Evolutionary conservation across 2,797 vertebrate species (phyloP), one percentile per base, ranked within the genome.

Genomic region (Pogoniulus pusillus): DNA sequence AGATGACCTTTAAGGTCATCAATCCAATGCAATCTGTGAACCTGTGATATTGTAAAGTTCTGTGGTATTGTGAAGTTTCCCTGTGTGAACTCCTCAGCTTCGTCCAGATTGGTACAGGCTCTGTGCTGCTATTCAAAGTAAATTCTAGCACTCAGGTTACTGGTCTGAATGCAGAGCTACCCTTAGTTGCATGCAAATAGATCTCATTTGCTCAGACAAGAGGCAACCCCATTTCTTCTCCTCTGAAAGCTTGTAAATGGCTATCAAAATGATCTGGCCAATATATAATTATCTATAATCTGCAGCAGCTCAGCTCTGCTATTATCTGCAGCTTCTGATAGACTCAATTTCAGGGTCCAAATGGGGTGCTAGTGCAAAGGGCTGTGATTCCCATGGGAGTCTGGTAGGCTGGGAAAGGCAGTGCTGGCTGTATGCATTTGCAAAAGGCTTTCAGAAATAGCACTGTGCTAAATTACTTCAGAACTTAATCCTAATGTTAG

Each of bases 151-250:
- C 65, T 60, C 71, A 59, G 63, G 68, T 35, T 71, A 30, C 70
- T 70, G 18, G 65, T 49, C 47, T 81, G 90, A 45, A 43, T 86
- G 63, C 58, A 71, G 59, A 85, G 39, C 37, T 72, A 18, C 35
- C 78, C 63, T 49, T 59, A 68, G 22, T 75, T 64, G 45, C 69
- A 59, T 19, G 64, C 62, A 91, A 82, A 89, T 34, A 51, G 57
- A 9, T 59, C 39, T 49, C 23, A 34, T 90, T 87, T 88, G 59
- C 72, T 85, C 73, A 86, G 79, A 58, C 14, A 73, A 74, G 47
- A 73, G 87, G 87, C 87, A 16, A 90, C 78, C 76, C 63, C 51
- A 39, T 82, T 94, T 93, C 63, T 82, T 47, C 57, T 92, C 53
- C 84, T 85, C 34, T 72, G 65, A 89, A 87, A 92, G 85, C 74